Conservation (phyloP, 2,888 invertebrate species). For the Shargacucullia verbasci region DNA sequence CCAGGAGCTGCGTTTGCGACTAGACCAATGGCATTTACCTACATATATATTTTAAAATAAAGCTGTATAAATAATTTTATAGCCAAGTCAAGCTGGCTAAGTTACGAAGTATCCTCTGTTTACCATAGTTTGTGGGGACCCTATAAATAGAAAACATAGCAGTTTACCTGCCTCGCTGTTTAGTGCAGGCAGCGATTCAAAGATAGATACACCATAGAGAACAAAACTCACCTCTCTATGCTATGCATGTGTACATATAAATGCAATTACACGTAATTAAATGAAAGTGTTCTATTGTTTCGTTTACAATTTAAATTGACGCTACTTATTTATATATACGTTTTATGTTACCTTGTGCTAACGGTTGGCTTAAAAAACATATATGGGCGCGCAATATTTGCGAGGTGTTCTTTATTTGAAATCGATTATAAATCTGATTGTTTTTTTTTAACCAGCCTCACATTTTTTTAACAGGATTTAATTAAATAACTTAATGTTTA, state of each 20-base stretch:
- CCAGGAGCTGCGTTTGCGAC: no score
- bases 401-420: conserved; percentile 5
- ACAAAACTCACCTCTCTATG: conserved; percentile 40
- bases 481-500: no score
- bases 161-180: conserved; percentile 58
- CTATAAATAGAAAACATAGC: conserved; percentile 70
- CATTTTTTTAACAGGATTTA: no score
- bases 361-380: conserved; percentile 1
- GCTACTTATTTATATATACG: conserved; percentile 8
- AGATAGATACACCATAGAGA: conserved; percentile 53
- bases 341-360: conserved; percentile 5
- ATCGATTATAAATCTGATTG: not conserved
- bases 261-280: conserved; percentile 51
- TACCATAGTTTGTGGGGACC: conserved; percentile 56
- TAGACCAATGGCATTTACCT: no score
- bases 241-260: conserved; percentile 26
- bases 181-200: conserved; percentile 55
- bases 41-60: no score
- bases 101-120: conserved; percentile 42
- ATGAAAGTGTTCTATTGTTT: conserved; percentile 47
- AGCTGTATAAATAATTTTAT: not conserved
- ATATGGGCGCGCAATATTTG: conserved; percentile 11
- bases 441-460: not conserved
- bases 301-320: conserved; percentile 30
- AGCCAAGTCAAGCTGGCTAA: not conserved